Percentiles rank a stretch among this genome's conserved stretches.
Conservation (phyloP, 2,113 vertebrate species). For the Bettongia penicillata region DNA sequence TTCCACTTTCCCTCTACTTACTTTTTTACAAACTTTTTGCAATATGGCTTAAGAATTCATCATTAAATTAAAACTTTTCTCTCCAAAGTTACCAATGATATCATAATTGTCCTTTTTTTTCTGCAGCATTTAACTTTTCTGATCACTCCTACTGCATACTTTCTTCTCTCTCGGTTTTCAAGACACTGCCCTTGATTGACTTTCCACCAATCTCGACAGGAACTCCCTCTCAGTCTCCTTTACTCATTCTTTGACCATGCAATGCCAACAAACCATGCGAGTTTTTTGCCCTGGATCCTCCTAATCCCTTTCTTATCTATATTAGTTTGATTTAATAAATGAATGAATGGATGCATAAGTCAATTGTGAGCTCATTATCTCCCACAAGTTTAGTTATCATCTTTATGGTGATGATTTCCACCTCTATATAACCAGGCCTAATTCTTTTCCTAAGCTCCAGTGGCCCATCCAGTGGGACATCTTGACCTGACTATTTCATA, state of each 20-base stretch:
- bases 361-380: not conserved
- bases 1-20: no score
- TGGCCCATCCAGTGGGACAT: not conserved
- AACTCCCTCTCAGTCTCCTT: not conserved
- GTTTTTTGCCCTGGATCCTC: not conserved
- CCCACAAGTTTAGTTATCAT: not conserved
- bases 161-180: not conserved
- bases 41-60: no score
- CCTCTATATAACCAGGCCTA: not conserved
- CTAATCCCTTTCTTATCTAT: not conserved
- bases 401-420: not conserved
- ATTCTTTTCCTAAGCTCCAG: no score
- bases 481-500: not conserved
- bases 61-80: no score
- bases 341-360: not conserved
- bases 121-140: not conserved
- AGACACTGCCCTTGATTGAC: no score
- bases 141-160: not conserved
- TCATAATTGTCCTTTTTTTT: no score
- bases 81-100: no score
- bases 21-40: no score
- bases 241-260: not conserved
- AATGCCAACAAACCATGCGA: not conserved
- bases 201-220: not conserved
- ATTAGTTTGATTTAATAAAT: not conserved